Evolutionary conservation across 53 echinoderm and acorn worm species (phyloP).

Genomic region (Hippasteria phrygiana): DNA sequence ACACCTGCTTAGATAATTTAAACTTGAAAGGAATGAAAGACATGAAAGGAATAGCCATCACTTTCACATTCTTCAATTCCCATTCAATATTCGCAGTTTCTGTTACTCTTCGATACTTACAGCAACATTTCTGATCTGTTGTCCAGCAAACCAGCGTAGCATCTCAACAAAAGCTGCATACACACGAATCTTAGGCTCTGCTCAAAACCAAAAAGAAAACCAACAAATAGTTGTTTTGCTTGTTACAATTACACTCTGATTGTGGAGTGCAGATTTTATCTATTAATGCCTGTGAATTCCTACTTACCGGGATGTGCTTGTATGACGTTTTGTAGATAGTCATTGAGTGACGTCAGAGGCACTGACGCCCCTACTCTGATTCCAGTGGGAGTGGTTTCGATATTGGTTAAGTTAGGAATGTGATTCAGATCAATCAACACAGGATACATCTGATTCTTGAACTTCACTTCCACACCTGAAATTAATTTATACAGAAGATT

Average conservation of each 20-base stretch:
- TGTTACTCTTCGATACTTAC: background rate
- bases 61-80: too few species aligned
- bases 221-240: background rate
- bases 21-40: too few species aligned
- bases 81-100: too few species aligned
- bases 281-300: background rate
- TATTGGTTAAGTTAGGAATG: slow-evolving; percentile 63
- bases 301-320: slow-evolving; percentile 14
- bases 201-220: background rate
- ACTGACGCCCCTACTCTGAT: slow-evolving; percentile 73
- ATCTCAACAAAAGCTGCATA: slow-evolving; percentile 76
- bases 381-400: slow-evolving; percentile 44
- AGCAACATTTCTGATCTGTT: slow-evolving; percentile 23
- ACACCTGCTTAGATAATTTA: too few species aligned
- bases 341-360: slow-evolving; percentile 61
- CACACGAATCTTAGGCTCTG: slow-evolving; percentile 55
- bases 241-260: too few species aligned
- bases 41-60: too few species aligned
- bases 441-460: slow-evolving; percentile 75
- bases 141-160: slow-evolving; percentile 76
- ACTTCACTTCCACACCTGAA: slow-evolving; percentile 84
- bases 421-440: slow-evolving; percentile 66
- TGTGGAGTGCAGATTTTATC: too few species aligned
- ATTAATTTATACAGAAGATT: background rate
- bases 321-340: slow-evolving; percentile 58